These are phyloP conservation scores for Rhodinocichla rosea DNA, from an alignment of 2,113 vertebrate species.

Conservation along the genomic window DNA sequence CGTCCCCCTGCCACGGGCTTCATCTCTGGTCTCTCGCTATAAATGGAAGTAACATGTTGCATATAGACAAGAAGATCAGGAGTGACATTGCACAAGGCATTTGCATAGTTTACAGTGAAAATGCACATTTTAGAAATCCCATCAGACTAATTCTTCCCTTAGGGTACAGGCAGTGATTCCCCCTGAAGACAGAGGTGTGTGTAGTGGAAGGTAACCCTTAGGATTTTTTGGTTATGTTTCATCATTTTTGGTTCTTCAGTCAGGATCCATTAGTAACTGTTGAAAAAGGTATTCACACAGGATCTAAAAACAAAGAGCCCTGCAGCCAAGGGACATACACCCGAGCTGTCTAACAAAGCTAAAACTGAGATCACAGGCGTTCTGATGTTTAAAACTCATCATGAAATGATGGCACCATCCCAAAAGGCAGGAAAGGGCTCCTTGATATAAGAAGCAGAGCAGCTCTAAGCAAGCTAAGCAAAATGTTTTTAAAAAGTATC, in stretches of 20 bases:
- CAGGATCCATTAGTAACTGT: slow-evolving; percentile 37
- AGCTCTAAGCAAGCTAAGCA: slow-evolving; percentile 6
- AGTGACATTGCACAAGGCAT: slow-evolving; percentile 43
- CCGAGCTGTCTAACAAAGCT: slow-evolving; percentile 32
- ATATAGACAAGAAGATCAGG: slow-evolving; percentile 32
- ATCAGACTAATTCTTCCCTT: slow-evolving; percentile 44
- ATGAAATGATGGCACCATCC: slow-evolving; percentile 15
- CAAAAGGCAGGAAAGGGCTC: slow-evolving; percentile 43
- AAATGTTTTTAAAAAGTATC: slow-evolving; percentile 3
- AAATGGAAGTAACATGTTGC: not conserved
- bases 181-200: slow-evolving; percentile 21
- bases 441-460: not conserved
- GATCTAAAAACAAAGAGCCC: slow-evolving; percentile 52
- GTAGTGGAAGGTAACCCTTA: slow-evolving; percentile 41
- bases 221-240: slow-evolving; percentile 58
- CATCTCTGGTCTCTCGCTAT: not conserved
- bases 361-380: slow-evolving; percentile 44
- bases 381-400: slow-evolving; percentile 51
- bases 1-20: not conserved
- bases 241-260: slow-evolving; percentile 55
- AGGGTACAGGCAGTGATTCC: slow-evolving; percentile 21
- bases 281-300: slow-evolving; percentile 27
- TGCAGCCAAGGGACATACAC: slow-evolving; percentile 8
- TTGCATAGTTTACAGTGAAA: slow-evolving; percentile 51
- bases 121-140: slow-evolving; percentile 55